Base-by-base conservation (phyloP, 2,113 vertebrate genomes). In the Aramus guarauna region DNA sequence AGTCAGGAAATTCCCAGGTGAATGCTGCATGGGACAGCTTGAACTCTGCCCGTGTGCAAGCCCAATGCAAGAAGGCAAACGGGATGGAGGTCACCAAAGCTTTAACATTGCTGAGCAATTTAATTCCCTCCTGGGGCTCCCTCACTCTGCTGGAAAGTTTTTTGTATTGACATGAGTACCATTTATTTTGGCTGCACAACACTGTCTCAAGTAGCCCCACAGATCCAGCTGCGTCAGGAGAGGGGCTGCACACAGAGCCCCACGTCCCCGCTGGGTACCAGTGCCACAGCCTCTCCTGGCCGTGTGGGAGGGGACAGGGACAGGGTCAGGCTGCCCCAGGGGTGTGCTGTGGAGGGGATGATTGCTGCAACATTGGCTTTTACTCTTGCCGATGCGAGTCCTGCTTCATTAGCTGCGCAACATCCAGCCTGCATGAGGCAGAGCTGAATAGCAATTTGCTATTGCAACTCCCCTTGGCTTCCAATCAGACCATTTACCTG, bases 231-330 rank as follows among this genome's bases (percentile, higher is more conserved):
- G 87, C 0, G 0, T 50, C 50, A 32, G 53, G 34, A 64, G 69
- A 45, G 26, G 36, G 48, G 6, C 50, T 68, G 62, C 36, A 48
- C 37, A 23, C 48, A 26, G 11, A 62, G 4, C 6, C 43, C 16
- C 0, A 0, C 5, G 1, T 24, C 64, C 34, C 52, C 0, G 0
- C 43, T 37, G 64, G 30, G 55, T 69, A 14, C 59, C 24, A 6
- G 15, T 67, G 72, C 41, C 83, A 71, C 2, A 2, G 79, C n/a
- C 52, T 63, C 55, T 67, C n/a, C 64, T 59, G 60, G 64, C 37
- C 1, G 0, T 34, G 43, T 5, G 12, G 41, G 60, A 90, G 22
- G 30, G 23, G 3, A 76, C 20, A 67, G 47, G 34, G 30, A 60
- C 36, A 34, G 39, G 56, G 84, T 82, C 69, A 90, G 56, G 24